Conservation (phyloP, 2,797 vertebrate genomes). For the Clarias platycephalus region DNA sequence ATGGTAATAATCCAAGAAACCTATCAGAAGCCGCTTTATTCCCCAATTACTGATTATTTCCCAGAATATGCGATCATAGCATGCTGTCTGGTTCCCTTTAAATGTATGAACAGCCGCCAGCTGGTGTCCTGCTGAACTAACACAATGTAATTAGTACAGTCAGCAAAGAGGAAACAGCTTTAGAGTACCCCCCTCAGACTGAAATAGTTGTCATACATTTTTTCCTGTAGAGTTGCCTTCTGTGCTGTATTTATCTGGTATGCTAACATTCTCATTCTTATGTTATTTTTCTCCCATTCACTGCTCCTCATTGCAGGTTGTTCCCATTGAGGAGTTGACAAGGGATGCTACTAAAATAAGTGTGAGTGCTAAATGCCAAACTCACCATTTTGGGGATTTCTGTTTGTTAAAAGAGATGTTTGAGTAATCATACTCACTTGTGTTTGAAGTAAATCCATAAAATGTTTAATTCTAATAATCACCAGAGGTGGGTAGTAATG, state of each 20-base stretch:
- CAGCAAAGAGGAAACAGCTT: conserved; percentile 32
- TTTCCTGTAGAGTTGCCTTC: conserved; percentile 4
- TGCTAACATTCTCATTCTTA: background rate
- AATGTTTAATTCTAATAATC: background rate
- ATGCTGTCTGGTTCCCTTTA: conserved; percentile 24
- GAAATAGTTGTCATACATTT: background rate
- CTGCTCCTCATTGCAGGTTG: conserved; percentile 70
- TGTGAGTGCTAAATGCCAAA: conserved; percentile 75
- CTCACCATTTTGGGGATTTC: background rate
- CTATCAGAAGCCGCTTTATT: conserved; percentile 22
- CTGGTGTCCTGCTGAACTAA: conserved; percentile 39
- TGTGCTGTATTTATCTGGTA: conserved; percentile 13
- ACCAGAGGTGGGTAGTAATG: no score
- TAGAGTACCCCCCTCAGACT: conserved; percentile 23
- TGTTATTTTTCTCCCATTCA: background rate
- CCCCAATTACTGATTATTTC: conserved; percentile 41
- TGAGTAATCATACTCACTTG: background rate
- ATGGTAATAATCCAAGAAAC: conserved; percentile 22
- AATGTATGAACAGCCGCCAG: conserved; percentile 27
- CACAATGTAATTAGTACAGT: conserved; percentile 34
- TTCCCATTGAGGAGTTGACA: conserved; percentile 77
- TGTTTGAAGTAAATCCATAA: background rate
- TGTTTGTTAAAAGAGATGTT: background rate
- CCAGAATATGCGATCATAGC: conserved; percentile 19
- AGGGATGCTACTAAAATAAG: conserved; percentile 94